Base-by-base conservation (phyloP, 2,888 invertebrate genomes). In the Euphydryas editha region DNA sequence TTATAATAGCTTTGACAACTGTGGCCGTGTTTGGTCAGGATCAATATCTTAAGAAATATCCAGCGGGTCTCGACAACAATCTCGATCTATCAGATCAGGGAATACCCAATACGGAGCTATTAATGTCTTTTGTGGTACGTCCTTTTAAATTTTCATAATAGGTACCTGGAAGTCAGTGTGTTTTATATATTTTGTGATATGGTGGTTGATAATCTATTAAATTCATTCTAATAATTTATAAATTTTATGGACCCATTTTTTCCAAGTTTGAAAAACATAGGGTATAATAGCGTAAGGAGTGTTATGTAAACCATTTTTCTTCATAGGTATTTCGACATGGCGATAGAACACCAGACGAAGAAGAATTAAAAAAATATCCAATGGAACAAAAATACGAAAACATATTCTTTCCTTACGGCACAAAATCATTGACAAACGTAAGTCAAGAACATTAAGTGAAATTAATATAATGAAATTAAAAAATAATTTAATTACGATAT, bases 271-370 rank as follows among this genome's bases (percentile, higher is more conserved):
- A n/a, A n/a, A n/a, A n/a, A n/a, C n/a, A n/a, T n/a, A n/a, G n/a
- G n/a, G n/a, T n/a, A 46, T 18, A 46, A 17, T 7, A 46, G 18
- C 17, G 46, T 18, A 2, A 17, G 5, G 20, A 49, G 11, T 49
- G 13, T 21, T 5, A 6, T 49, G 6, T 20, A 21, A 21, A 15
- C 30, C 11, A 21, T 11, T 36, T 54, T 17, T 54, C 17, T 36
- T 58, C 36, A n/a, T 49, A 95, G 95, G 78, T 96, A 44, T 95
- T 94, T 80, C 93, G 96, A 54, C 96, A 96, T 78, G 96, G 96
- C 1, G 96, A 96, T 77, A 89, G 96, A 65, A 94, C 95, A 20
- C 95, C 96, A 0, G 94, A 94, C 66, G 73, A 85, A n/a, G 93
- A 88, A 69, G 92, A 92, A 62, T 70, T 91, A 59, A 87, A 86